Evolutionary conservation across 2,113 vertebrate genomes (phyloP), one percentile per base, ranked within the genome.

Genomic region (Taxidea taxus): DNA sequence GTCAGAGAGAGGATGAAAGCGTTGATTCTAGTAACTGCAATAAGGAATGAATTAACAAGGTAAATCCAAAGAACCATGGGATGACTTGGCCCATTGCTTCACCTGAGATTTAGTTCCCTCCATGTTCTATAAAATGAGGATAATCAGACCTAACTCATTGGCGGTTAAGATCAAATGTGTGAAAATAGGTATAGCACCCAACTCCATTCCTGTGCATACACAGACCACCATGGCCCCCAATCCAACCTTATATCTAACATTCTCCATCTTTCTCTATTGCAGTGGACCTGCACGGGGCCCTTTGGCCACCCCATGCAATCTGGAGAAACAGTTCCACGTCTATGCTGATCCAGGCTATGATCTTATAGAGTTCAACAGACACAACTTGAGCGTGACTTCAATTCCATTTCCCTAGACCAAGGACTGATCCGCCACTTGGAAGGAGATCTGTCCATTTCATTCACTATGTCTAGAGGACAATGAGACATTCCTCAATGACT

Each of bases 171-270:
- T 66, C 20, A 44, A 80, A 31, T 37, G 23, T 34, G 9, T 75
- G 51, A 85, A 20, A 70, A 10, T 47, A 80, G 83, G 21, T 4
- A 39, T 9, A 60, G 34, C 10, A 39, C 12, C 6, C 15, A 21
- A 0, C 3, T 70, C 27, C n/a, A 39, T 7, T 51, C 29, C 27
- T n/a, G n/a, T 25, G 25, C 4, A 13, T 2, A 11, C 7, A 21
- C 15, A 49, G 3, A 10, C 2, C 47, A 12, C 7, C 2, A 7
- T 18, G 39, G 14, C 2, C 49, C 34, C 27, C n/a, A 27, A 0
- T 0, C 4, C 34, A 12, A 21, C 1, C 1, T 8, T 31, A 1
- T 1, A 7, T 21, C 44, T 56, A 39, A 80, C 3, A 13, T 2
- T 39, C 18, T 34, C 31, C 18, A 29, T 49, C 6, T 9, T 70